These are phyloP conservation scores for Thinocorus orbignyianus DNA, from an alignment of 2,113 vertebrate genomes.

Conservation along the genomic window DNA sequence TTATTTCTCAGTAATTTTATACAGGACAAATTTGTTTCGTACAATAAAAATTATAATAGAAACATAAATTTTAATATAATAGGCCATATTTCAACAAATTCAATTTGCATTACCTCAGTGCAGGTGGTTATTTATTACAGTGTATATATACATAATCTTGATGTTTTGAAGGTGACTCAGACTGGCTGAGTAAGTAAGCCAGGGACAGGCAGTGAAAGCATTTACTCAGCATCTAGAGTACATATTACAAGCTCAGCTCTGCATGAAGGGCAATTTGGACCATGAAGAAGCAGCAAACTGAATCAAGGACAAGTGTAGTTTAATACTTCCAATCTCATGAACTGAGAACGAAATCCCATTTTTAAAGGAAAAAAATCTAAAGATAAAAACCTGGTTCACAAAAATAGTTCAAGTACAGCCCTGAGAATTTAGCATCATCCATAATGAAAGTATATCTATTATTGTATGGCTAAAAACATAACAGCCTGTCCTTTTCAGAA, in stretches of 20 bases:
- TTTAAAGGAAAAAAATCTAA: slow-evolving; percentile 14
- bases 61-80: slow-evolving; percentile 85
- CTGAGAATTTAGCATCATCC: not conserved
- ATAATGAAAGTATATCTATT: not conserved
- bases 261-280: slow-evolving; percentile 90
- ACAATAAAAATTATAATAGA: slow-evolving; percentile 74
- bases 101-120: slow-evolving; percentile 75
- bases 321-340: slow-evolving; percentile 39
- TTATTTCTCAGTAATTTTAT: slow-evolving; percentile 58
- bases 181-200: slow-evolving; percentile 55
- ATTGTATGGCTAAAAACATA: not conserved
- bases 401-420: slow-evolving; percentile 19
- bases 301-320: slow-evolving; percentile 75
- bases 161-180: slow-evolving; percentile 81
- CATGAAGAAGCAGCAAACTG: slow-evolving; percentile 75
- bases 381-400: slow-evolving; percentile 12
- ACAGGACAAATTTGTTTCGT: slow-evolving; percentile 52
- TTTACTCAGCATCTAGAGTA: slow-evolving; percentile 86
- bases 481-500: not conserved
- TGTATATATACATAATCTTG: slow-evolving; percentile 78
- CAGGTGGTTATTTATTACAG: slow-evolving; percentile 85
- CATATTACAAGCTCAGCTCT: slow-evolving; percentile 83
- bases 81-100: slow-evolving; percentile 87
- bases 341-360: slow-evolving; percentile 14
- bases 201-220: slow-evolving; percentile 72